A percentile compares a stretch with the other conserved stretches of the same genome.
These are phyloP conservation scores for Meriones psammophilus DNA, from an alignment of 2,797 vertebrate species.

Conservation along the genomic window DNA sequence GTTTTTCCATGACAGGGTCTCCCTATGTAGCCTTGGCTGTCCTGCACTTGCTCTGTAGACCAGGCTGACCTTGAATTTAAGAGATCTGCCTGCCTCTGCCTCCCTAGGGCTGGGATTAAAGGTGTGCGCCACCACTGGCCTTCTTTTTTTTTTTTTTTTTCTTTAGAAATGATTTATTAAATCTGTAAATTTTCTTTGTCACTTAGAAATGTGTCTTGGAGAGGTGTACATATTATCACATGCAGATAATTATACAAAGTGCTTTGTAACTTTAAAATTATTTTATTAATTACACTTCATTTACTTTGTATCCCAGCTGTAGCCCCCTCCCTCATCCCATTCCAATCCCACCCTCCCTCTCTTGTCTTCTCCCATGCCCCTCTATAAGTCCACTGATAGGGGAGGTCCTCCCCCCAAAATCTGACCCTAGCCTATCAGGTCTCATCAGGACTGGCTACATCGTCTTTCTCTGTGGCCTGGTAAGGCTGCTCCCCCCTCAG, in stretches of 20 bases:
- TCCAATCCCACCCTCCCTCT: too few relatives aligned
- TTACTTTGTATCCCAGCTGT: too few relatives aligned
- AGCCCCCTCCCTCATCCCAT: too few relatives aligned
- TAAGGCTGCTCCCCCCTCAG: too few relatives aligned
- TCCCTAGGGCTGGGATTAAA: background rate
- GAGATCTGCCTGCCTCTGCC: background rate
- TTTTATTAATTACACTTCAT: too few relatives aligned
- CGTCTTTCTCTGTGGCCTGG: too few relatives aligned
- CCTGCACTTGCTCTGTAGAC: background rate
- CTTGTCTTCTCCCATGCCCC: too few relatives aligned
- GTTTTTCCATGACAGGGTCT: background rate
- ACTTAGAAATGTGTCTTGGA: constrained; percentile 4
- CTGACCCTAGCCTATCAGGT: too few relatives aligned
- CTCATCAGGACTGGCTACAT: too few relatives aligned
- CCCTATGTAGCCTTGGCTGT: background rate
- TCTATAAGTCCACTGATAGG: too few relatives aligned
- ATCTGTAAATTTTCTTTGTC: constrained; percentile 6
- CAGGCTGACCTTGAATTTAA: background rate
- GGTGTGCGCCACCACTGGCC: background rate
- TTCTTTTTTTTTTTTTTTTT: background rate
- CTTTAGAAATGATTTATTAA: constrained; percentile 23
- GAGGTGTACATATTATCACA: background rate
- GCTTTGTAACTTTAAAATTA: background rate
- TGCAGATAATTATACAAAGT: background rate
- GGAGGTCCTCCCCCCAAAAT: too few relatives aligned